Base-by-base conservation (phyloP, 2,888 invertebrate genomes). In the Lithophane semibrunnea region DNA sequence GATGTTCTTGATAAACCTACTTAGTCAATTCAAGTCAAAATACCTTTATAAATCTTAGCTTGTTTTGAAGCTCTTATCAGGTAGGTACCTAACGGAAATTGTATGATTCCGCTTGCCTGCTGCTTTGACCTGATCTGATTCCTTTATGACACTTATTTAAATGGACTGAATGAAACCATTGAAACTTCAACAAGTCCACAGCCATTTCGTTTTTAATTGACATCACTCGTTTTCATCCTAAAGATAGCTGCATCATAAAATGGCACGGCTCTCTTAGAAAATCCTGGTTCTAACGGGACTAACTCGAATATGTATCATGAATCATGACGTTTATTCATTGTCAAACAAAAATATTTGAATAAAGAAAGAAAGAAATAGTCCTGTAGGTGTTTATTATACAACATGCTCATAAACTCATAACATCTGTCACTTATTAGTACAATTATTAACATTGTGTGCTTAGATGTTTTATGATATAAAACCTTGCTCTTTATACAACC, bases 11-110 rank as follows among this genome's bases (percentile, higher is more conserved):
- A 47, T 70, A 66, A 66, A 29, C 44, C 16, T 66, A 69, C 29
- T 79, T 24, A 56, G 56, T 64, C 49, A 68, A 63, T 69, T 73
- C 13, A 56, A 66, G n/a, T 70, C 12, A 18, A 58, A 79, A 56
- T 67, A 21, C 24, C 60, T 47, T 29, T 42, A 54, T 21, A 52
- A 52, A 67, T 52, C 49, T 52, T 21, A 52, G 29, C 9, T 52
- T 37, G 67, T 49, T 67, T 49, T 13, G 8, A 29, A 29, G 21
- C 21, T 29, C 66, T 67, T 52, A 21, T 21, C 49, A 37, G 13
- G 47, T 66, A 47, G 37, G 37, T 37, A 29, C 21, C 12, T 47
- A 66, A 24, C 3, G 47, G 18, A 29, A 24, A 12, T 66, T 24
- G 10, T 47, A 47, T 66, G 47, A 66, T 24, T 66, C 18, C 12